Conservation (phyloP, 2,888 invertebrate genomes). For the Spicauda simplicius region DNA sequence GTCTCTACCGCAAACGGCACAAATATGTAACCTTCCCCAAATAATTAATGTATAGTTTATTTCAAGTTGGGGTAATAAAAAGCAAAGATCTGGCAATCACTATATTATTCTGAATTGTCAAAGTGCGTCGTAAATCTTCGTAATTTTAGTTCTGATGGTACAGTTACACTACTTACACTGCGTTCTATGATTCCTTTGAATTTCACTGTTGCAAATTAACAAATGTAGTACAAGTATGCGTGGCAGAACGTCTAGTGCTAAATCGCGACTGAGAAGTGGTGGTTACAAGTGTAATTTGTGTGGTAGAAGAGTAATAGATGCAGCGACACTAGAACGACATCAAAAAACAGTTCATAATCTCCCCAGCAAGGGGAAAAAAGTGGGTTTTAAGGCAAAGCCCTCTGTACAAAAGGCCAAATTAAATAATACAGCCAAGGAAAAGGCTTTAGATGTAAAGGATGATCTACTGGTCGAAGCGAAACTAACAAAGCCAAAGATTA, state of each 20-base stretch:
- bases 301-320: constrained; percentile 53
- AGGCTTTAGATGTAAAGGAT: not conserved
- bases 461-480: constrained; percentile 10
- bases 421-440: constrained; percentile 31
- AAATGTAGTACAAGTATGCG: constrained; percentile 55
- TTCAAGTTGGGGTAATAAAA: no score
- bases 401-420: constrained; percentile 38
- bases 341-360: constrained; percentile 50
- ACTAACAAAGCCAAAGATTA: constrained; percentile 16
- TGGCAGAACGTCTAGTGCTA: constrained; percentile 51
- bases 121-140: constrained; percentile 45
- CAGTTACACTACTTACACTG: not conserved
- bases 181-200: not conserved
- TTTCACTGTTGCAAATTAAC: constrained; percentile 5
- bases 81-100: not conserved
- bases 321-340: constrained; percentile 52
- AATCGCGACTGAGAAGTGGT: constrained; percentile 51
- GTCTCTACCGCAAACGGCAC: no score
- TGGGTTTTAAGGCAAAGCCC: constrained; percentile 32
- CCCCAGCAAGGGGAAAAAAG: constrained; percentile 36
- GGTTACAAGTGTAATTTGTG: constrained; percentile 60
- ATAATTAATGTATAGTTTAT: no score
- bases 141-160: not conserved
- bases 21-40: no score
- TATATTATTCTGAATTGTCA: constrained; percentile 39